These are phyloP conservation scores for Eutrigla gurnardus DNA, from an alignment of 2,797 vertebrate genomes.

Conservation along the genomic window DNA sequence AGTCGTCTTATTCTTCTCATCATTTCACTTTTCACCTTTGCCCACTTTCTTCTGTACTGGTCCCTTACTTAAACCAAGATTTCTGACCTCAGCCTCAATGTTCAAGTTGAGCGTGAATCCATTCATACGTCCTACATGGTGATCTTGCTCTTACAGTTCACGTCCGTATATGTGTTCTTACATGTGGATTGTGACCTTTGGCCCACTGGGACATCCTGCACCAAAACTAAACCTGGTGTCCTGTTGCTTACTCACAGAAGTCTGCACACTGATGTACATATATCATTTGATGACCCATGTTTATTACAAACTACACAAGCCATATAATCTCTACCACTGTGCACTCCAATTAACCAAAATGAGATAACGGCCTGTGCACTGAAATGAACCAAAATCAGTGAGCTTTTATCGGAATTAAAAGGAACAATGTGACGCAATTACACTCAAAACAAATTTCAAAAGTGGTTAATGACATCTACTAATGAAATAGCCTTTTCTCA, in stretches of 20 bases:
- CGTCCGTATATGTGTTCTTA: not conserved
- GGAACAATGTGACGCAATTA: not conserved
- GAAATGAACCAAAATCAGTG: not conserved
- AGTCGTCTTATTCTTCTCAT: not conserved
- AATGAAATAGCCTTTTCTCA: conserved; percentile 9
- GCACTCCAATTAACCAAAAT: not conserved
- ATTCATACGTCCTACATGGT: not conserved
- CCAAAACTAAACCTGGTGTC: conserved; percentile 18
- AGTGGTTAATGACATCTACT: conserved; percentile 25
- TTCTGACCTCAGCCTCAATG: not conserved
- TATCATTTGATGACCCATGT: not conserved
- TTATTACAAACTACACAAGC: not conserved
- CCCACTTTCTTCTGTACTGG: not conserved
- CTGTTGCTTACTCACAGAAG: conserved; percentile 11
- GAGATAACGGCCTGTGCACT: not conserved
- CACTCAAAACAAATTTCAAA: not conserved
- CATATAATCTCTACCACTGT: not conserved
- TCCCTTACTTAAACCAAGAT: not conserved
- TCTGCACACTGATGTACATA: not conserved
- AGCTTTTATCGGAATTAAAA: conserved; percentile 1
- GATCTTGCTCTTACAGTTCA: not conserved
- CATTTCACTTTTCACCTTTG: not conserved
- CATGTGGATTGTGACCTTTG: conserved; percentile 16
- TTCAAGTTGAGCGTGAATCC: conserved; percentile 16
- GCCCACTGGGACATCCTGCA: conserved; percentile 12